phyloP scores from a whole-genome alignment of 1,140 invertebrate genomes.

The Hydropsyche tenuis region DNA sequence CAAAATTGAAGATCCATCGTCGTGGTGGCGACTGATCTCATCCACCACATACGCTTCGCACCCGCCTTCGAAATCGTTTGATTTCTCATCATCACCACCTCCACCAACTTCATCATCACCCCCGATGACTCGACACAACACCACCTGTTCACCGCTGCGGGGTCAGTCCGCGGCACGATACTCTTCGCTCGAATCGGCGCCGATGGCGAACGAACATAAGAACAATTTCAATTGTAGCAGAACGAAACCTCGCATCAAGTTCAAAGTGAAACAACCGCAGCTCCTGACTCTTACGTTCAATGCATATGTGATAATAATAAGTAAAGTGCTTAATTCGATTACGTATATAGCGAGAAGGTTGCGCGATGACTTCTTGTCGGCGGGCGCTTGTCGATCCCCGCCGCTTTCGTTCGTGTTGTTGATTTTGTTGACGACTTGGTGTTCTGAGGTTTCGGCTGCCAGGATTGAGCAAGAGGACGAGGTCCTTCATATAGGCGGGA shows the following conservation, averaged over 20 bases:
- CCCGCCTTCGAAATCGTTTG: neutral
- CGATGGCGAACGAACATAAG: slow-evolving; percentile 38
- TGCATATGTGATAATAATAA: slow-evolving; percentile 26
- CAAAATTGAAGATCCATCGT: neutral
- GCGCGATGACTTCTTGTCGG: neutral
- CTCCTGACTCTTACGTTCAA: neutral
- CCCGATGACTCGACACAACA: neutral
- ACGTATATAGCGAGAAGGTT: slow-evolving; percentile 4
- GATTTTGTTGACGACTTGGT: slow-evolving; percentile 51
- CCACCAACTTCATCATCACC: neutral
- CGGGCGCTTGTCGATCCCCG: neutral
- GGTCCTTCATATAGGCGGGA: slow-evolving; percentile 94
- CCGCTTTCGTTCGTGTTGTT: slow-evolving; percentile 50
- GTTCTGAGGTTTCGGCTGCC: slow-evolving; percentile 50
- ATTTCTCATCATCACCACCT: neutral
- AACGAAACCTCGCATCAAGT: slow-evolving; percentile 44
- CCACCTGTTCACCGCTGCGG: neutral
- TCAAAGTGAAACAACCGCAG: slow-evolving; percentile 40
- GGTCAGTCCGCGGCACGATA: neutral
- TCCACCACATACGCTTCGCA: neutral
- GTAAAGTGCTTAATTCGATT: slow-evolving; percentile 14
- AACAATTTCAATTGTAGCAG: slow-evolving; percentile 24
- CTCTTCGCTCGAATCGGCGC: too few species aligned
- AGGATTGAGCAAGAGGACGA: slow-evolving; percentile 64
- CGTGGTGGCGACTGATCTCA: neutral